Percentiles rank a stretch among this genome's conserved stretches.
Conservation (phyloP, 2,888 invertebrate genomes). For the Galerucella nymphaeae region DNA sequence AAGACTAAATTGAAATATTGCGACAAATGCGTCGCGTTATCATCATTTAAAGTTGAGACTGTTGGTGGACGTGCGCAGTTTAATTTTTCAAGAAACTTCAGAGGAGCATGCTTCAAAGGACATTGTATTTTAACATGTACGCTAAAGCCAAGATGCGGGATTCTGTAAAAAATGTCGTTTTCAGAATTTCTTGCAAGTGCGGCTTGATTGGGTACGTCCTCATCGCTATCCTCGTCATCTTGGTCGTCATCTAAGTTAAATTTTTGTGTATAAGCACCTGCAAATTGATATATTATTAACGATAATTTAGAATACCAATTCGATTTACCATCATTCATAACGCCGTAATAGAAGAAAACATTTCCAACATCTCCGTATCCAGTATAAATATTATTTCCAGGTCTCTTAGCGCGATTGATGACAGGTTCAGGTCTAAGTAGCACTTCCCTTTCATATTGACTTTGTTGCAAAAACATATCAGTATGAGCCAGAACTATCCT, state of each 20-base stretch:
- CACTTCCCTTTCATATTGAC: conserved; percentile 56
- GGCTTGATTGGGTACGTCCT: conserved; percentile 41
- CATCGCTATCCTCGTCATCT: conserved; percentile 48
- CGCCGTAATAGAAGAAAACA: conserved; percentile 60
- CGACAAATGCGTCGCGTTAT: conserved; percentile 42
- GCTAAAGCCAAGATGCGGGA: conserved; percentile 54
- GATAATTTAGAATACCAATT: background rate
- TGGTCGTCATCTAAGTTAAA: conserved; percentile 52
- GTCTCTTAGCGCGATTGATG: conserved; percentile 48
- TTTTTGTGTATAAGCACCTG: conserved; percentile 57
- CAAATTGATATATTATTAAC: conserved; percentile 34
- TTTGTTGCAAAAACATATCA: conserved; percentile 59
- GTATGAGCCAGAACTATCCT: conserved; percentile 58
- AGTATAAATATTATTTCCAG: conserved; percentile 58
- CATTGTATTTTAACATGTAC: conserved; percentile 55
- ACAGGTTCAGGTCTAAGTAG: conserved; percentile 48
- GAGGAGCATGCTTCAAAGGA: conserved; percentile 55
- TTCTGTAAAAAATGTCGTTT: conserved; percentile 44
- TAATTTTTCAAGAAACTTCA: conserved; percentile 46
- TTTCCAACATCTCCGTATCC: conserved; percentile 59
- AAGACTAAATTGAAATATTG: conserved; percentile 51
- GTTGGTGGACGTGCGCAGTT: conserved; percentile 35
- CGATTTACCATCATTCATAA: conserved; percentile 59
- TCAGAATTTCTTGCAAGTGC: conserved; percentile 41
- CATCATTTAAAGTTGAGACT: conserved; percentile 31